Conservation (phyloP, 2,113 vertebrate species). For the Nannospalax galili region DNA sequence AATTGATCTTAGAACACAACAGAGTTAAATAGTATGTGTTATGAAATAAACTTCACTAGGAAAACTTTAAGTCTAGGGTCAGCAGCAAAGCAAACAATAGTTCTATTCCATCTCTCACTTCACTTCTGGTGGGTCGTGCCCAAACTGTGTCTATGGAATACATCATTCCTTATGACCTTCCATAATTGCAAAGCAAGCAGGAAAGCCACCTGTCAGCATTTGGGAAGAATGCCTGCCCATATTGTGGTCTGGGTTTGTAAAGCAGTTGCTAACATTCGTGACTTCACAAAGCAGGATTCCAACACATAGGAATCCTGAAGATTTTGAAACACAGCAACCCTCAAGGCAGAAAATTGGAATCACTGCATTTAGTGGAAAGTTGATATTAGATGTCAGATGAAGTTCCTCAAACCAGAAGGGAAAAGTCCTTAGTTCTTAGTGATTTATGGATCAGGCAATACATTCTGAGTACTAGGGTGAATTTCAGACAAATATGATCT, state of each 20-base stretch:
- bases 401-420: background rate
- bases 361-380: background rate
- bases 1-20: background rate
- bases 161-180: fast-evolving
- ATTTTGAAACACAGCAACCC: background rate
- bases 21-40: fast-evolving
- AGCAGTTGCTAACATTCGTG: background rate
- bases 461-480: background rate
- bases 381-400: background rate
- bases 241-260: background rate
- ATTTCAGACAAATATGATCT: background rate
- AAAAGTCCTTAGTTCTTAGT: background rate
- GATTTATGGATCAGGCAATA: background rate
- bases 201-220: background rate
- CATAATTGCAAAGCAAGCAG: background rate
- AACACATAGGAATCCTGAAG: background rate
- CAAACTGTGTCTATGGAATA: background rate
- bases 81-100: background rate
- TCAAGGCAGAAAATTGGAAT: background rate
- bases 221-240: background rate
- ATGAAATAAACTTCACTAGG: background rate
- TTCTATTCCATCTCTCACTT: background rate
- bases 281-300: background rate
- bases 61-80: background rate
- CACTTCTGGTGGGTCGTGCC: background rate